Evolutionary conservation across 2,113 vertebrate species (phyloP).

Genomic region (cat (Felis catus)): DNA sequence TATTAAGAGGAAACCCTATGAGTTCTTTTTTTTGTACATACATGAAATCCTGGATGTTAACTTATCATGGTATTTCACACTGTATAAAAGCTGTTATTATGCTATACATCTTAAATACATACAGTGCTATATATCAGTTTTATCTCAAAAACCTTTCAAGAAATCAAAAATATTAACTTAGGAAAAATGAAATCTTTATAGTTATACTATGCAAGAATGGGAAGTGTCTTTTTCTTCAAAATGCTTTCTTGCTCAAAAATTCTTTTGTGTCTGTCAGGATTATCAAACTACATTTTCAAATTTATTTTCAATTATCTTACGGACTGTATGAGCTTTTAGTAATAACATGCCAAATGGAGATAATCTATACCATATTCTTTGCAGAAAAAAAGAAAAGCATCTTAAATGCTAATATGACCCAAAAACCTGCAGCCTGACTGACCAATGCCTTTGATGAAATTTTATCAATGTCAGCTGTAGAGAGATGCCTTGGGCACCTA

Average conservation of each 20-base stretch:
- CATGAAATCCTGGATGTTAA: neutral
- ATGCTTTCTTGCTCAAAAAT: neutral
- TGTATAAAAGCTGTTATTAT: neutral
- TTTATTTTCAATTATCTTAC: neutral
- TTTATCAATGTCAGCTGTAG: slow-evolving; percentile 64
- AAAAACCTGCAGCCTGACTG: neutral
- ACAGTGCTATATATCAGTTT: neutral
- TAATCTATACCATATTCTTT: neutral
- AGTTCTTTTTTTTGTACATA: neutral
- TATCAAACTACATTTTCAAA: slow-evolving; percentile 17
- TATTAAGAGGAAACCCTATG: neutral
- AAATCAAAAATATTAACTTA: neutral
- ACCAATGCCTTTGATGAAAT: slow-evolving; percentile 40
- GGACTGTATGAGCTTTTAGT: neutral
- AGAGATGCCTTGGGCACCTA: slow-evolving; percentile 22
- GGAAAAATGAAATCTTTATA: neutral
- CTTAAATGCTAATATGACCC: neutral
- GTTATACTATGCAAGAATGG: neutral
- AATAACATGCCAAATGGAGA: neutral
- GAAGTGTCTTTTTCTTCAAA: neutral
- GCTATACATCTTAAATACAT: neutral
- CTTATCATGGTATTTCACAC: neutral
- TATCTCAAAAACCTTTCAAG: neutral
- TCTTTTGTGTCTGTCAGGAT: neutral
- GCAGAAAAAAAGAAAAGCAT: neutral